Conservation (phyloP, 2,888 invertebrate species). For the Xanthostigma xanthostigma region DNA sequence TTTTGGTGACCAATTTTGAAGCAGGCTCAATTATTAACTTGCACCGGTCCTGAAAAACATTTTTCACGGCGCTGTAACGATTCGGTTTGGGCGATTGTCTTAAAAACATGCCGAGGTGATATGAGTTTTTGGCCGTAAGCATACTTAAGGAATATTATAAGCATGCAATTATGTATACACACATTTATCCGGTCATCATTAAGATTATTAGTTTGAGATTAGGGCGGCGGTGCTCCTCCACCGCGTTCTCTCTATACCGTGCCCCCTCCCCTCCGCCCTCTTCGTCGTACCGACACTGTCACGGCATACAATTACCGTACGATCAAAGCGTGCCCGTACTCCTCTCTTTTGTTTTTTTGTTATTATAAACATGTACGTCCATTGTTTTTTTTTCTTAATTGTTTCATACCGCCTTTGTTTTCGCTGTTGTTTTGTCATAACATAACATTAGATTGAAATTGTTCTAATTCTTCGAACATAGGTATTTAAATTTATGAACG, state of each 20-base stretch:
- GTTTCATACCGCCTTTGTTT: no score
- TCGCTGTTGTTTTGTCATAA: no score
- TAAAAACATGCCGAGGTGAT: constrained; percentile 21
- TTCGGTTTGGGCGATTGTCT: constrained; percentile 15
- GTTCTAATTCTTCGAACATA: no score
- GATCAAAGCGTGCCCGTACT: constrained; percentile 10
- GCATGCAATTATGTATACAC: constrained; percentile 29
- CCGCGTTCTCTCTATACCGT: neutral
- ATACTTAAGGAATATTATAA: constrained; percentile 24
- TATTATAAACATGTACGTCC: no score
- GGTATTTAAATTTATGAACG: no score
- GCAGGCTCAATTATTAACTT: no score
- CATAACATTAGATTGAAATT: no score
- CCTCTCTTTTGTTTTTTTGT: constrained; percentile 7
- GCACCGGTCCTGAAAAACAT: neutral
- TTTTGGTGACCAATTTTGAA: no score
- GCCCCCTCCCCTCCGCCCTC: constrained; percentile 3
- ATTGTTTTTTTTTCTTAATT: no score
- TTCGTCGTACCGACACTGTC: constrained; percentile 3
- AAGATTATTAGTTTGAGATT: constrained; percentile 25
- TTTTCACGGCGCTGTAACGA: constrained; percentile 9
- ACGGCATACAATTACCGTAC: constrained; percentile 2
- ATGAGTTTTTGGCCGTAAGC: constrained; percentile 25
- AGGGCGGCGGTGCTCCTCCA: constrained; percentile 23
- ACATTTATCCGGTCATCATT: constrained; percentile 30